These are phyloP conservation scores for Harpagoxenus sublaevis DNA, from an alignment of 2,888 invertebrate species.

Conservation along the genomic window DNA sequence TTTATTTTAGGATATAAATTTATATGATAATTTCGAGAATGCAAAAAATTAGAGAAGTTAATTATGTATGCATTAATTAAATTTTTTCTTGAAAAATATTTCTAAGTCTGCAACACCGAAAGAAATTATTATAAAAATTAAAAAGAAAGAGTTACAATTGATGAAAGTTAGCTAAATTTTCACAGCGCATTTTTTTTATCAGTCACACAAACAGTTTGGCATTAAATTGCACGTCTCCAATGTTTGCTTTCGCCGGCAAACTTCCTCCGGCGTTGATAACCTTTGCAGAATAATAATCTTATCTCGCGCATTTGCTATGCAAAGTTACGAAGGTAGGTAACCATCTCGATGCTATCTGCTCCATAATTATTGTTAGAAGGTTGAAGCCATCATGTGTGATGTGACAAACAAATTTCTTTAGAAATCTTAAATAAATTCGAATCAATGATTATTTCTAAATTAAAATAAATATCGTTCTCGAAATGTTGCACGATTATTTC, in stretches of 20 bases:
- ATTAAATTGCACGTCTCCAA: slow-evolving; percentile 48
- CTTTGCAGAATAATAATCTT: slow-evolving; percentile 73
- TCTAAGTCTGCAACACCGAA: neutral
- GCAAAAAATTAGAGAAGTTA: neutral
- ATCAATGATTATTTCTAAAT: neutral
- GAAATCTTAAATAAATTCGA: neutral
- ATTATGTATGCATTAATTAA: neutral
- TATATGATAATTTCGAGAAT: neutral
- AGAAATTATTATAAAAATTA: neutral
- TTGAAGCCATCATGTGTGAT: slow-evolving; percentile 24
- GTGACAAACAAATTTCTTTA: neutral
- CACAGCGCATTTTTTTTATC: slow-evolving; percentile 1
- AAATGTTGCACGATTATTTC: neutral
- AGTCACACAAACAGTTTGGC: neutral
- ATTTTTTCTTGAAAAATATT: neutral
- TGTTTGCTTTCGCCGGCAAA: slow-evolving; percentile 70
- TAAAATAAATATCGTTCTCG: neutral
- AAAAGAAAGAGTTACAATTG: neutral
- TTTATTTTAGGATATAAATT: neutral
- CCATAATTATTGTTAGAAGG: slow-evolving; percentile 60
- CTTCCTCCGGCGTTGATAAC: slow-evolving; percentile 70
- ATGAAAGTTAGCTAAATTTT: neutral
- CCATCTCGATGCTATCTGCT: slow-evolving; percentile 55
- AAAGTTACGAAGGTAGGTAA: slow-evolving; percentile 63
- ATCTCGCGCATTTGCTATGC: slow-evolving; percentile 69